phyloP scores from a whole-genome alignment of 1,140 invertebrate species.

The Drosophila kanapiae region DNA sequence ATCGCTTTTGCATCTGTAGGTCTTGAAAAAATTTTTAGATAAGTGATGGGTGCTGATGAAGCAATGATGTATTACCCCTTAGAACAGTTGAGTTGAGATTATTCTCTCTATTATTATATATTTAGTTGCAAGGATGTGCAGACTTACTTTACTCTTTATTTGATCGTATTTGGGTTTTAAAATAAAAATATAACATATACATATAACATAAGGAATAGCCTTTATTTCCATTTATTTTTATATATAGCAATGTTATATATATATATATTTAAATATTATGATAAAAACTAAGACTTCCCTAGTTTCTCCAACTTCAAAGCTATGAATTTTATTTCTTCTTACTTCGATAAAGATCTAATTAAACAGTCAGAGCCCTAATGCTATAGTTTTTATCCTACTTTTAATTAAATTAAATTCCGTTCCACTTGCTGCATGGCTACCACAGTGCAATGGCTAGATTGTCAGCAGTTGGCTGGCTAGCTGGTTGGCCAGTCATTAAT shows the following conservation, averaged over 20 bases:
- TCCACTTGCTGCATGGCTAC: constrained; percentile 7
- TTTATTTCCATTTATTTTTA: no score
- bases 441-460: constrained; percentile 34
- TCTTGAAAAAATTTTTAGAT: not conserved
- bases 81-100: no score
- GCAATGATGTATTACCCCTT: not conserved
- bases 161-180: no score
- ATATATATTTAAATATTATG: no score
- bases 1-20: not conserved
- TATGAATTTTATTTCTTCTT: not conserved
- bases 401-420: constrained; percentile 8
- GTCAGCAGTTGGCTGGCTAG: constrained; percentile 14
- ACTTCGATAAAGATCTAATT: not conserved
- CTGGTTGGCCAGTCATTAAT: constrained; percentile 56
- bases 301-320: not conserved
- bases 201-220: no score
- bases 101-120: no score
- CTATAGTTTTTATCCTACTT: not conserved
- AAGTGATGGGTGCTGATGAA: not conserved
- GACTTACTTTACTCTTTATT: no score
- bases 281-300: no score
- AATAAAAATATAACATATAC: no score
- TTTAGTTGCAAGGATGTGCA: no score
- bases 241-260: no score
- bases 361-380: not conserved